phyloP scores from a whole-genome alignment of 2,888 invertebrate genomes.

The Encarsia formosa region DNA sequence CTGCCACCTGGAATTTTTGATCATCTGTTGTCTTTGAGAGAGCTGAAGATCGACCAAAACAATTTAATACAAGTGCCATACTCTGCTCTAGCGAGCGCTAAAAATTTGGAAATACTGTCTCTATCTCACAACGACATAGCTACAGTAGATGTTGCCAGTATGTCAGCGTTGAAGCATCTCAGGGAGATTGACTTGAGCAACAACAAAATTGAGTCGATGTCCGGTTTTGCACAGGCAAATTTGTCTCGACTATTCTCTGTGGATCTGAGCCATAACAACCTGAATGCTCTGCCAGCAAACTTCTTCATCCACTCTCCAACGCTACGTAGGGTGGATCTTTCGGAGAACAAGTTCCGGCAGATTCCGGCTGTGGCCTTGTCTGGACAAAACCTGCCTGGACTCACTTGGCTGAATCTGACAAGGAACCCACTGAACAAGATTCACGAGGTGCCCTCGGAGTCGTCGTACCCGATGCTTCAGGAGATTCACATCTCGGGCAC shows the following conservation, averaged over 20 bases:
- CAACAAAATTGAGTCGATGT: constrained; percentile 71
- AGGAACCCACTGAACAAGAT: constrained; percentile 75
- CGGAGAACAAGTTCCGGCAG: constrained; percentile 73
- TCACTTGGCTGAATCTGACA: constrained; percentile 78
- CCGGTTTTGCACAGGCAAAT: constrained; percentile 78
- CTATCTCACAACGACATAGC: constrained; percentile 66
- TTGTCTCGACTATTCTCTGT: constrained; percentile 70
- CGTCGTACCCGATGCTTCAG: constrained; percentile 70
- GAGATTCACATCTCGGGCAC: constrained; percentile 76
- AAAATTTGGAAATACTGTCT: constrained; percentile 69
- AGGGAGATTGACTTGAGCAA: constrained; percentile 70
- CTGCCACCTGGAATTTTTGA: constrained; percentile 74
- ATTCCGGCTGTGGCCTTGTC: constrained; percentile 75
- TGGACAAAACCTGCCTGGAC: constrained; percentile 67
- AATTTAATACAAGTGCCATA: constrained; percentile 73
- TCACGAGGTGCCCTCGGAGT: constrained; percentile 66
- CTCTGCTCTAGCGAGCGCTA: constrained; percentile 69
- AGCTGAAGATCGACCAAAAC: constrained; percentile 70
- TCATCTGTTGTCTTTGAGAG: constrained; percentile 69
- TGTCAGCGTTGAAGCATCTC: constrained; percentile 71
- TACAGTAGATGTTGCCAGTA: constrained; percentile 71
- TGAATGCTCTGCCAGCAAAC: constrained; percentile 75
- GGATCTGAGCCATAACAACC: constrained; percentile 71
- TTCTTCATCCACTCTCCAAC: constrained; percentile 73
- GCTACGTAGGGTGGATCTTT: constrained; percentile 71